Base-by-base conservation (phyloP, 1,140 invertebrate species). In the Drosophila sucinea region DNA sequence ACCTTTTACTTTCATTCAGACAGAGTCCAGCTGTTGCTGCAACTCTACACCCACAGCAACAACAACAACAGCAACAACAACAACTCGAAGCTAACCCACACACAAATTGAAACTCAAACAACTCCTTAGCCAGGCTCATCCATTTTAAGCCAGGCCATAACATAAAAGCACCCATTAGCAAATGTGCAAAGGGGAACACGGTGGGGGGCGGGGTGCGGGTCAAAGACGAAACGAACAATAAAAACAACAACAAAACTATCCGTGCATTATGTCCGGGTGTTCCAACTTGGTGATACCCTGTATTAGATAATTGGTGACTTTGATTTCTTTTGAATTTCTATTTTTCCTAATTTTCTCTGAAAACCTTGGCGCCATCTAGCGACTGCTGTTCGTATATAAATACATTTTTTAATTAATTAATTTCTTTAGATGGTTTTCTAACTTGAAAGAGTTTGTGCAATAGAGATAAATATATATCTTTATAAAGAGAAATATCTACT, bases 111-210 rank as follows among this genome's bases (percentile, higher is more conserved):
- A 29, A 68, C 60, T 70, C 57, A 54, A 47, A 60, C 64, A 54
- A 83, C 67, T 76, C 60, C 73, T 67, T 73, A 78, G 81, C 44
- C 82, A 80, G 83, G 82, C 70, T 86, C 82, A 86, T 82, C 82
- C 82, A 86, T 86, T 86, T 86, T 71, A 79, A 87, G 83, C 68
- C 67, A 54, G 72, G 72, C 71, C 73, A 75, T 64, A 86, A 89
- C 73, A 77, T 77, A 89, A 89, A 82, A 87, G 84, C 73, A 63
- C 70, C 83, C 83, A 87, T 87, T 87, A 87, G 83, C 71, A 73
- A 81, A 82, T 58, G 56, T 58, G 56, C 30, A 35, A 75, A 78
- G 73, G 78, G 68, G 67, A 80, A 57, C 80, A 68, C 17, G 17
- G 40, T 56, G 27, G 23, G 32, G 40, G 38, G 29, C 35, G 4